Evolutionary conservation across 1,140 invertebrate species (phyloP).

Genomic region (Sarcophaga bullata): DNA sequence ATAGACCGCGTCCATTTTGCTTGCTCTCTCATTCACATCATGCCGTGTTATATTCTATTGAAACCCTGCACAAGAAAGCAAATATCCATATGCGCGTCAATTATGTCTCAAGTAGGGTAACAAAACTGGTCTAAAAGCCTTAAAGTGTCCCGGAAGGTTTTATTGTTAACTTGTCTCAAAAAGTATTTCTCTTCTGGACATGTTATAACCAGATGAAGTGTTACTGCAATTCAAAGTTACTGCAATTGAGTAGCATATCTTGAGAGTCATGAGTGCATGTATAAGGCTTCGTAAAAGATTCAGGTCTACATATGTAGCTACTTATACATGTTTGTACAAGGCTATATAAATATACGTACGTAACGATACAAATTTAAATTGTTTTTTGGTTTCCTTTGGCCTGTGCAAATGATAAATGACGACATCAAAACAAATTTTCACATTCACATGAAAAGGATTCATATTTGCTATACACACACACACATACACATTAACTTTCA

Average conservation of each 20-base stretch:
- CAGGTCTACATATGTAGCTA: neutral
- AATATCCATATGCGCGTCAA: no score
- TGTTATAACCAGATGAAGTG: neutral
- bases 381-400: constrained; percentile 41
- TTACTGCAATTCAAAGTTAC: neutral
- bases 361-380: neutral
- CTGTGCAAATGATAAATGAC: constrained; percentile 61
- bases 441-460: constrained; percentile 28
- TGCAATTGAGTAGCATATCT: neutral
- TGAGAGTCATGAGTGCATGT: no score
- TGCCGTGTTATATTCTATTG: no score
- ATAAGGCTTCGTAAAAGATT: no score
- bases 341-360: neutral
- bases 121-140: no score
- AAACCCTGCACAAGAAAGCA: no score
- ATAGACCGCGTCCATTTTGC: no score
- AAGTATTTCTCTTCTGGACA: neutral
- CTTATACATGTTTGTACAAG: no score
- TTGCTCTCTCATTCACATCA: no score
- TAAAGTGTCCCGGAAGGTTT: no score
- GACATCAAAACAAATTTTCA: constrained; percentile 57
- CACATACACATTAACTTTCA: neutral
- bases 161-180: no score
- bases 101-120: no score
- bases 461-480: neutral